Evolutionary conservation across 2,888 invertebrate genomes (phyloP).

Genomic region (Lithophane socia): DNA sequence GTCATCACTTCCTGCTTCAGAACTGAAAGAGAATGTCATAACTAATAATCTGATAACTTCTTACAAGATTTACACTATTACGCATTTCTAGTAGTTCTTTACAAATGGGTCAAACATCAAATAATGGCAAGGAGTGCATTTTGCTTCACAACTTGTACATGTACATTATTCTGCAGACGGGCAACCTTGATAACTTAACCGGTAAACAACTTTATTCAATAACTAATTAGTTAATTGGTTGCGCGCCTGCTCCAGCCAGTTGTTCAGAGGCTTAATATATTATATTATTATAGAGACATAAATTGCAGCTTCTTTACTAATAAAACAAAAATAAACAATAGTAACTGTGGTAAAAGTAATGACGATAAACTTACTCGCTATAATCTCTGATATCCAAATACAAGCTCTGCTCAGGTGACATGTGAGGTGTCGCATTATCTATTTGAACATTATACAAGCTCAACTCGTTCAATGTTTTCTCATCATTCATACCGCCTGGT

Average conservation of each 20-base stretch:
- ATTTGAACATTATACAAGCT: conserved; percentile 87
- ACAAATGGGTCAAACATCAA: not conserved
- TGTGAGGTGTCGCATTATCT: conserved; percentile 86
- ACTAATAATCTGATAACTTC: conserved; percentile 67
- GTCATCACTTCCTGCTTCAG: conserved; percentile 89
- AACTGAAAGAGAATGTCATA: conserved; percentile 76
- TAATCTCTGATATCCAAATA: conserved; percentile 88
- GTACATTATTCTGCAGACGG: not conserved
- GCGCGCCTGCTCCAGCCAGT: too few species aligned
- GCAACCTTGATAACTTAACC: too few species aligned
- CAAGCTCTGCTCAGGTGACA: conserved; percentile 87
- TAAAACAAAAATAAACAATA: not conserved
- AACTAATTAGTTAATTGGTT: too few species aligned
- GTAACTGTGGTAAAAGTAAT: too few species aligned
- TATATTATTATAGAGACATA: too few species aligned
- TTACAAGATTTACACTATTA: not conserved
- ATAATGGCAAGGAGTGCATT: not conserved
- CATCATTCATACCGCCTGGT: conserved; percentile 74
- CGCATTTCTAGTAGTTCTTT: not conserved
- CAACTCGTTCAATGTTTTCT: conserved; percentile 86
- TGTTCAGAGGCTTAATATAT: too few species aligned
- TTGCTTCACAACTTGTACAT: not conserved
- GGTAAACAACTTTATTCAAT: too few species aligned
- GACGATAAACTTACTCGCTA: conserved; percentile 82
- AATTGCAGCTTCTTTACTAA: not conserved